phyloP scores from a whole-genome alignment of 1,140 invertebrate species.

The Drosophila mojavensis region DNA sequence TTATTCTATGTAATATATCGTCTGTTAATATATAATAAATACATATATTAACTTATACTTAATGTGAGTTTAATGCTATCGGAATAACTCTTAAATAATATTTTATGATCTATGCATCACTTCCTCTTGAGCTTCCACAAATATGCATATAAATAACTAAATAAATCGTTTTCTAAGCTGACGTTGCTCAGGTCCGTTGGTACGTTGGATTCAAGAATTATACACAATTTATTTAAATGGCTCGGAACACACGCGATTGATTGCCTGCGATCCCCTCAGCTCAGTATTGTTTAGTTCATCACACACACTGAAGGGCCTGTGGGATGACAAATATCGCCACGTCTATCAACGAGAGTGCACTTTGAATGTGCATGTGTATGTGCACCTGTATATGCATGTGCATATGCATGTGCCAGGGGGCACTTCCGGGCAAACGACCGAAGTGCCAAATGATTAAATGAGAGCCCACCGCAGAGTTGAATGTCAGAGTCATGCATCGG shows the following conservation, averaged over 20 bases:
- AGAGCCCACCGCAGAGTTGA: conserved; percentile 30
- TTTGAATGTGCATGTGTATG: conserved; percentile 1
- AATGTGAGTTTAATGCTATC: no score
- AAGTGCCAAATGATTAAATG: conserved; percentile 37
- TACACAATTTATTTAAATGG: neutral
- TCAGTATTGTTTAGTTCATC: neutral
- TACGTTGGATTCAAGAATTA: neutral
- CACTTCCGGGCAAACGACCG: conserved; percentile 13
- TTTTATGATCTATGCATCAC: no score
- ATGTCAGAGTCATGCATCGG: conserved; percentile 7
- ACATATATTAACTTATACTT: no score
- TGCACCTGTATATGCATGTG: neutral
- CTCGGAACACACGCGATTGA: conserved; percentile 4
- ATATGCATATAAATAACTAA: no score
- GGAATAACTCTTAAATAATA: no score
- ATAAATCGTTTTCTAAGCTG: no score
- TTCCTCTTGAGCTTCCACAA: no score
- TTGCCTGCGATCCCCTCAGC: neutral
- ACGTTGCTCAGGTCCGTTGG: no score
- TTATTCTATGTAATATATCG: no score
- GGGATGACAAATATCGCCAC: conserved; percentile 27
- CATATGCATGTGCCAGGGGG: neutral
- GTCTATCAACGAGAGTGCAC: conserved; percentile 21
- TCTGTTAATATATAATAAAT: no score
- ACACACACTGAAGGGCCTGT: neutral